Percentiles rank a stretch among this genome's conserved stretches.
Evolutionary conservation across 1,140 invertebrate species (phyloP).

Genomic region (Arion vulgaris): DNA sequence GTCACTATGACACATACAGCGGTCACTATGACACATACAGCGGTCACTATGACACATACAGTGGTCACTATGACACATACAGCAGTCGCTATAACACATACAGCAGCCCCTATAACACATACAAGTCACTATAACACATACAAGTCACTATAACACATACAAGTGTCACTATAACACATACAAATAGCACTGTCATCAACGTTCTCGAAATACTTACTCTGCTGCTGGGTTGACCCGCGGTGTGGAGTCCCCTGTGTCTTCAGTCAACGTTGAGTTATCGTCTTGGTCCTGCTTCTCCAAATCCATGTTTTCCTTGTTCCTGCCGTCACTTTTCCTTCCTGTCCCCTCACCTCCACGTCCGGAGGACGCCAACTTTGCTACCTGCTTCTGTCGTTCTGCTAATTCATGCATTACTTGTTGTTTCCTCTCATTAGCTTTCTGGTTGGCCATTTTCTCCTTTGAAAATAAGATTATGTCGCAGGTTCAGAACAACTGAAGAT

Average conservation of each 20-base stretch:
- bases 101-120: too few species aligned
- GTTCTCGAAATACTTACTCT: constrained; percentile 28
- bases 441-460: constrained; percentile 54
- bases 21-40: too few species aligned
- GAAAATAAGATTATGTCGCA: too few species aligned
- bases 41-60: too few species aligned
- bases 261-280: constrained; percentile 64
- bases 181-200: too few species aligned
- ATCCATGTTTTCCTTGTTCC: background rate
- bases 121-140: too few species aligned
- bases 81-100: too few species aligned
- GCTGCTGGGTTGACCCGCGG: constrained; percentile 49
- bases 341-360: background rate
- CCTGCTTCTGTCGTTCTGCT: constrained; percentile 48
- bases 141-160: too few species aligned
- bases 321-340: background rate
- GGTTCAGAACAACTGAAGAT: background rate
- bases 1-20: too few species aligned
- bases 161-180: too few species aligned
- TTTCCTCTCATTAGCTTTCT: constrained; percentile 55
- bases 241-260: constrained; percentile 54
- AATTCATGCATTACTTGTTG: constrained; percentile 58
- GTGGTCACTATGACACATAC: too few species aligned
- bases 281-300: constrained; percentile 46
- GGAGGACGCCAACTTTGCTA: background rate